Conservation (phyloP, 2,113 vertebrate genomes). For the Chionodraco myersi region DNA sequence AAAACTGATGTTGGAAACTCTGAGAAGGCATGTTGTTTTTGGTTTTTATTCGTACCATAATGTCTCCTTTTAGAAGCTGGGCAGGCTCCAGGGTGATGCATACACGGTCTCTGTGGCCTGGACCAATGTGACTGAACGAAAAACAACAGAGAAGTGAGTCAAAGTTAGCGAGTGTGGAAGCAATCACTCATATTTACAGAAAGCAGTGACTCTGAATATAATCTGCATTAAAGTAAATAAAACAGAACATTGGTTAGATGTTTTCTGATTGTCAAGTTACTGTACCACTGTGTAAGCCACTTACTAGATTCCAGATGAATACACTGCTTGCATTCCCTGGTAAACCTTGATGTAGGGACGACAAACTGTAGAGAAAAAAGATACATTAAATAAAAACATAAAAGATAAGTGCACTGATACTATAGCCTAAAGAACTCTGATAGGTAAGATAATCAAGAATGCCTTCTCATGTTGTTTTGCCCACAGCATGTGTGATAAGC, state of each 20-base stretch:
- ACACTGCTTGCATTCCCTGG: constrained; percentile 94
- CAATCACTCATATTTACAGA: constrained; percentile 38
- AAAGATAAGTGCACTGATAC: background rate
- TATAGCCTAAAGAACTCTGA: background rate
- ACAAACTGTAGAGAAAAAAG: constrained; percentile 84
- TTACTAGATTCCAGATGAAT: constrained; percentile 97
- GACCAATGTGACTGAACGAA: constrained; percentile 84
- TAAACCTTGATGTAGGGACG: constrained; percentile 94
- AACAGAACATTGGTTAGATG: constrained; percentile 34
- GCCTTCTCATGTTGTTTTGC: constrained; percentile 34
- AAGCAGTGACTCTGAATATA: constrained; percentile 14
- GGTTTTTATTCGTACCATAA: constrained; percentile 87
- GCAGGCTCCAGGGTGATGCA: constrained; percentile 91
- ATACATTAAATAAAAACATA: constrained; percentile 13
- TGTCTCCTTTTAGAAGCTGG: constrained; percentile 95
- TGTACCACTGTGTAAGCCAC: constrained; percentile 66
- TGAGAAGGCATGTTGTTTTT: background rate
- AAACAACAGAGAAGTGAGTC: constrained; percentile 24
- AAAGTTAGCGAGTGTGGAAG: constrained; percentile 20
- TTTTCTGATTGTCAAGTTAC: constrained; percentile 4
- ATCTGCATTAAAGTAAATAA: constrained; percentile 25
- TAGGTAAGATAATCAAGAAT: background rate
- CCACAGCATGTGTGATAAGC: constrained; percentile 43
- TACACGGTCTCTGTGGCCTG: constrained; percentile 86
- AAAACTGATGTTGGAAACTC: background rate